Base-by-base conservation (phyloP, 2,888 invertebrate species). In the Nomada fucata region DNA sequence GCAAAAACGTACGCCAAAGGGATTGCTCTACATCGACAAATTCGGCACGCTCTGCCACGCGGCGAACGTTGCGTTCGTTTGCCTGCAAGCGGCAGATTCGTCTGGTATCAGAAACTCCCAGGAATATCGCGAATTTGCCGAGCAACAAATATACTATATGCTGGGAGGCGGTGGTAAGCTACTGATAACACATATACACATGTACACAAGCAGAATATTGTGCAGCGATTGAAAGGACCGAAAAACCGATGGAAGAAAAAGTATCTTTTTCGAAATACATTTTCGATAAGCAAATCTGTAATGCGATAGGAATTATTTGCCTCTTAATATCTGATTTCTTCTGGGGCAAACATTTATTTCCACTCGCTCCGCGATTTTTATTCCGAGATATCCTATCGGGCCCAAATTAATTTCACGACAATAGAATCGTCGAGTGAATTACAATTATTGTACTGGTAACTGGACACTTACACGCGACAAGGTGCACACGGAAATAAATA, bases 21-120 rank as follows among this genome's bases (percentile, higher is more conserved):
- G 95, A 2, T 91, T 95, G 44, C 89, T 95, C 11, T 95, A 94
- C 89, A 94, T 95, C 60, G 94, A 95, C 72, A 94, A 95, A 87
- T 94, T 93, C 79, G 95, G 95, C 1, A 95, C 95, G 1, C 92
- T 95, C 15, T 94, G 95, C 47, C 95, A 95, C 85, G 95, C 95
- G 0, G 94, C 95, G 1, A 95, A 95, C 86, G 94, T 95, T 1
- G 95, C 95, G 0, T 95, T 95, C 86, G 90, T 95, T 60, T 95
- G 95, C 80, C 92, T 95, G 52, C 94, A 94, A 90, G 95, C 91
- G 1, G 91, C 92, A 36, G 91, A 92, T 64, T 85, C 73, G 1
- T 80, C 89, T 26, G 88, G 79, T 29, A 90, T 90, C 63, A 90
- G 89, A 5, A 74, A 91, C 67, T 75, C 90, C 2, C 76, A 85